Percentiles rank a stretch among this genome's conserved stretches.
These are phyloP conservation scores for Synaphobranchus kaupii DNA, from an alignment of 2,797 vertebrate species.

Conservation along the genomic window DNA sequence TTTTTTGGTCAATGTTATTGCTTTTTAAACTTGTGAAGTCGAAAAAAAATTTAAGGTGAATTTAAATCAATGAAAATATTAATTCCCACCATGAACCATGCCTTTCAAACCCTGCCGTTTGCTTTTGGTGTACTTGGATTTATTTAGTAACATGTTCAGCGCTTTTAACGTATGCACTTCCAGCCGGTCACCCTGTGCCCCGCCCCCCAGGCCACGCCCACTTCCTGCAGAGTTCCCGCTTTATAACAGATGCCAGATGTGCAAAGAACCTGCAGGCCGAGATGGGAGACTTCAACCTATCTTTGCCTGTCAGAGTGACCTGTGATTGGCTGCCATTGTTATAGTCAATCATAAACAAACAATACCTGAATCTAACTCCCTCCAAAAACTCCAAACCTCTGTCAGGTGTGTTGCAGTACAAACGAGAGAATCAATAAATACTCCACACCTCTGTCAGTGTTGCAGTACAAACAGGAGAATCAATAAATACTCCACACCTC, in stretches of 20 bases:
- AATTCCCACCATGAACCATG: not conserved
- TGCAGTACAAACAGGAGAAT: too few species aligned
- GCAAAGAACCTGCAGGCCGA: not conserved
- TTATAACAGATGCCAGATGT: not conserved
- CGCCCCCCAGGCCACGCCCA: not conserved
- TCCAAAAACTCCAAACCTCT: too few species aligned
- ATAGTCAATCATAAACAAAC: not conserved
- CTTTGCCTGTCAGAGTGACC: not conserved
- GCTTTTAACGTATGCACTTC: not conserved
- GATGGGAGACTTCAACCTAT: not conserved
- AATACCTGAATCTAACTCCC: too few species aligned
- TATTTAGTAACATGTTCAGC: not conserved
- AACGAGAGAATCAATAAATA: too few species aligned
- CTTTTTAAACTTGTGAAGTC: conserved; percentile 76
- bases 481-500: too few species aligned
- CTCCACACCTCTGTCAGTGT: too few species aligned
- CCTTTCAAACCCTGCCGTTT: not conserved
- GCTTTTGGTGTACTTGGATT: not conserved
- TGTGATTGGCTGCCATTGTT: not conserved
- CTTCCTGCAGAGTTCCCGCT: not conserved
- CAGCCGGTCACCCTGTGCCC: not conserved
- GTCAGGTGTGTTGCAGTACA: too few species aligned
- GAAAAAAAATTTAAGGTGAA: conserved; percentile 45
- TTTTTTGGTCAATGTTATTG: conserved; percentile 70
- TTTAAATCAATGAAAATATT: not conserved